phyloP scores from a whole-genome alignment of 2,888 invertebrate genomes.

The Heteromyza rotundicornis region DNA sequence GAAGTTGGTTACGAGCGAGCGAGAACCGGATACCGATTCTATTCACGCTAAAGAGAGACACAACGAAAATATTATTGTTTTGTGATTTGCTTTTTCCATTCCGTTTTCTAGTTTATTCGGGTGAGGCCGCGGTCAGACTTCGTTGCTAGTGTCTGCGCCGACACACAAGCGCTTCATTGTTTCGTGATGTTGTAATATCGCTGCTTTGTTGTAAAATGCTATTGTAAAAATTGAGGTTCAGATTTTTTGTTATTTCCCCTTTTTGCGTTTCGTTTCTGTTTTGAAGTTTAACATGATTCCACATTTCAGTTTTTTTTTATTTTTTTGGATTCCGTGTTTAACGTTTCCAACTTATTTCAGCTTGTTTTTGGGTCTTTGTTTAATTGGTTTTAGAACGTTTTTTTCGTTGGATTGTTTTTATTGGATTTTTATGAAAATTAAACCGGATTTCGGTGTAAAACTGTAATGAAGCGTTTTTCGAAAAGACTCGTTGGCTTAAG shows the following conservation, averaged over 20 bases:
- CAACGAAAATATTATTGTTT: constrained; percentile 23
- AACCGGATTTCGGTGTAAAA: constrained; percentile 43
- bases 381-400: constrained; percentile 1
- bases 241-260: neutral
- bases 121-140: no score
- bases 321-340: neutral
- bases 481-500: neutral
- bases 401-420: constrained; percentile 23
- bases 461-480: constrained; percentile 27
- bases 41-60: constrained; percentile 9
- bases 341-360: neutral
- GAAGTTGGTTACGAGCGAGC: neutral
- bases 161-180: neutral
- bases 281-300: neutral
- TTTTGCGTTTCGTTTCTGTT: neutral
- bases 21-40: constrained; percentile 3
- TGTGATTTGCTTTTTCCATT: neutral
- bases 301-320: neutral
- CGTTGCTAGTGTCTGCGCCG: neutral
- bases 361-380: constrained; percentile 7
- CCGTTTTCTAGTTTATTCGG: neutral
- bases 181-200: constrained; percentile 2
- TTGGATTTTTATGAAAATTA: constrained; percentile 43
- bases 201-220: neutral
- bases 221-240: neutral